A percentile compares a stretch with the other conserved stretches of the same genome.
These are phyloP conservation scores for Mamestra brassicae DNA, from an alignment of 2,888 invertebrate genomes.

Conservation along the genomic window DNA sequence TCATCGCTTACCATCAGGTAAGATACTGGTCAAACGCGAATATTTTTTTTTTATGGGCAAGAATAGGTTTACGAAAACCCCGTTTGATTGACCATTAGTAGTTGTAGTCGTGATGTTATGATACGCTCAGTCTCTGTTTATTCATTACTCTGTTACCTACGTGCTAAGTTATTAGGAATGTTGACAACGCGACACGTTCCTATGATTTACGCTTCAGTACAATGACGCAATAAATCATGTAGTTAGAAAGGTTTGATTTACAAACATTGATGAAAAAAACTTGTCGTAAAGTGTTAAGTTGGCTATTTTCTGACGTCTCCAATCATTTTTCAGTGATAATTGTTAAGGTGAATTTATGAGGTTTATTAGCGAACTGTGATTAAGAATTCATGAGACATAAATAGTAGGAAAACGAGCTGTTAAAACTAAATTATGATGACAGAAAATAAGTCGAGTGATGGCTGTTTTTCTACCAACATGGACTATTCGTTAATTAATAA, in stretches of 20 bases:
- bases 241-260: constrained; percentile 51
- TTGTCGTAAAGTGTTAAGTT: neutral
- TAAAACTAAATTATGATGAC: neutral
- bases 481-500: no score
- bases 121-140: neutral
- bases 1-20: no score
- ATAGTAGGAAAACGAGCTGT: neutral
- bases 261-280: constrained; percentile 6
- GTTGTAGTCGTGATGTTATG: neutral
- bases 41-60: no score
- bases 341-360: constrained; percentile 14
- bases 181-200: constrained; percentile 14
- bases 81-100: no score
- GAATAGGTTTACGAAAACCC: no score
- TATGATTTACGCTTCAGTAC: constrained; percentile 22
- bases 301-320: neutral
- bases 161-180: constrained; percentile 27
- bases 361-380: constrained; percentile 6
- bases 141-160: neutral
- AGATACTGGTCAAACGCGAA: no score
- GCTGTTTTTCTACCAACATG: no score
- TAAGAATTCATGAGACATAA: neutral
- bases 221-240: constrained; percentile 38
- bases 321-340: constrained; percentile 1
- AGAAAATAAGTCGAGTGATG: no score